Evolutionary conservation across 2,888 invertebrate species (phyloP), one percentile per base, ranked within the genome.

Genomic region (Cheilosia soror): DNA sequence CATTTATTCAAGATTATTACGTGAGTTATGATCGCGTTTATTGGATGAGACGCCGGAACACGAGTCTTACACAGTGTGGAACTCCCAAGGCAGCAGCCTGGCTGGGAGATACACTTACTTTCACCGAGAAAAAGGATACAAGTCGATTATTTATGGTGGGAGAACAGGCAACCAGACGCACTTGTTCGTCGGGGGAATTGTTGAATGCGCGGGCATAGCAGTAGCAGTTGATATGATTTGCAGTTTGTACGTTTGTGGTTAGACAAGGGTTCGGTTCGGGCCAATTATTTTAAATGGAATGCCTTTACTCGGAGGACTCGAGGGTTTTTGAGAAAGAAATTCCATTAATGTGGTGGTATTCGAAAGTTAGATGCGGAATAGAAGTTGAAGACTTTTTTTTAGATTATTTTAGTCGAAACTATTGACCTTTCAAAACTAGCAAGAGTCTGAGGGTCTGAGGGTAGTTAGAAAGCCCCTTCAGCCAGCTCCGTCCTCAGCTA

Each of bases 21-120:
- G 82, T 88, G 87, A 88, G 85, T 88, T 88, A 88, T 88, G 87
- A 87, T 82, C 71, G 78, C 87, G 85, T 87, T 87, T 87, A 87
- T 87, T 87, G 83, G 75, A 86, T 76, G 75, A 83, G 78, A 87
- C 71, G 71, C 62, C 81, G 76, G 72, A 73, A 77, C 77, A 68
- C 57, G 69, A 76, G 76, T 65, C 51, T 65, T 68, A 60, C 57
- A 49, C 11, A 11, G 55, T 31, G 20, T 29, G 27, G 42, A 40
- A 49, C 58, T 25, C 1, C 11, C 4, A 31, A 47, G 33, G 27
- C 6, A 57, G 20, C 31, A 44, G n/a, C 13, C 37, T 47, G 2
- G 7, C 31, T n/a, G 11, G 5, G 15, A 25, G 33, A 69, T 27
- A 66, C 6, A 7, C 6, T 6, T 44, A 9, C 60, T 80, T 49